Conservation (phyloP, 2,888 invertebrate genomes). For the Lepeophtheirus nordmannii region DNA sequence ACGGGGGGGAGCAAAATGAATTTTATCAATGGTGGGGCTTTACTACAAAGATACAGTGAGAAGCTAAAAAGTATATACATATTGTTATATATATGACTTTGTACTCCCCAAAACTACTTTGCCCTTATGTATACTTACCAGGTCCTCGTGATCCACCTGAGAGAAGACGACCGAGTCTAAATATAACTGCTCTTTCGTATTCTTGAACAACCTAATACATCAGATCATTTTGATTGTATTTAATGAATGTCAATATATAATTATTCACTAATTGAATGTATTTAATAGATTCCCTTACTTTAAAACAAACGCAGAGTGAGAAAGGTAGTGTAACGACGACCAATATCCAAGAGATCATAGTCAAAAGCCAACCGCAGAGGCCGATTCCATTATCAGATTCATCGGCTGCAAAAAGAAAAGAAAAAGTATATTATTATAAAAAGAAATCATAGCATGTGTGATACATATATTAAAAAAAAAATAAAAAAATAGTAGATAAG, state of each 20-base stretch:
- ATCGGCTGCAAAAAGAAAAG: slow-evolving; percentile 41
- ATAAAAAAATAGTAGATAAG: not conserved
- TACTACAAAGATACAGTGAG: too few relatives aligned
- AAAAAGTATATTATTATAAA: not conserved
- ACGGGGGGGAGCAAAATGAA: not conserved
- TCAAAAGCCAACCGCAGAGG: slow-evolving; percentile 65
- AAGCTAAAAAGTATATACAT: not conserved
- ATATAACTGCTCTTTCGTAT: slow-evolving; percentile 88
- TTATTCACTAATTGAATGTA: not conserved
- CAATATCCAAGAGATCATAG: slow-evolving; percentile 61
- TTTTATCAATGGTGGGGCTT: slow-evolving; percentile 13
- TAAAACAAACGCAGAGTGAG: slow-evolving; percentile 77
- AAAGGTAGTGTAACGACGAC: slow-evolving; percentile 74
- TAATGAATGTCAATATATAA: not conserved
- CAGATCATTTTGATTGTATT: not conserved
- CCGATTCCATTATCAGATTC: slow-evolving; percentile 47
- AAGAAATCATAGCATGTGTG: not conserved
- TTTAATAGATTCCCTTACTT: slow-evolving; percentile 46
- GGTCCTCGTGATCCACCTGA: slow-evolving; percentile 86
- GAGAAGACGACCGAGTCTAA: slow-evolving; percentile 69
- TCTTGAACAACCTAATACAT: slow-evolving; percentile 73
- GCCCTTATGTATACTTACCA: slow-evolving; percentile 44
- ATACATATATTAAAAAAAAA: not conserved
- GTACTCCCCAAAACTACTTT: not conserved
- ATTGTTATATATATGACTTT: not conserved